These are phyloP conservation scores for Sebastes cheni DNA, from an alignment of 2,797 vertebrate species.

Conservation along the genomic window DNA sequence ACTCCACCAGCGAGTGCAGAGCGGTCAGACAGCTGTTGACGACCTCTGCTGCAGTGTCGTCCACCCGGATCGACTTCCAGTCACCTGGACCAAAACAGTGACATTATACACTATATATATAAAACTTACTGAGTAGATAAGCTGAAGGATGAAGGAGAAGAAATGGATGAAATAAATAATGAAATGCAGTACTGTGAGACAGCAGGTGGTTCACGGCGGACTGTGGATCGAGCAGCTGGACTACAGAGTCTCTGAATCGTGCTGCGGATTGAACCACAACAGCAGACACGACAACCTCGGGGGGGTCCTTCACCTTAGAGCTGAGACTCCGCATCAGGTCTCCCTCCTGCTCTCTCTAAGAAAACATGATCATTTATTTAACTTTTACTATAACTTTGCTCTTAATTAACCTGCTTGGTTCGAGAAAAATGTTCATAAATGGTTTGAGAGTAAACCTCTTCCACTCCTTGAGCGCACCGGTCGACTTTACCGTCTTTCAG, in stretches of 20 bases:
- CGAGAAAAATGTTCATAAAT: too few relatives aligned
- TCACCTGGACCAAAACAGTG: constrained; percentile 39
- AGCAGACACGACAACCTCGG: constrained; percentile 53
- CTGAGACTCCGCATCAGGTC: constrained; percentile 62
- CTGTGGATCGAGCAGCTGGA: constrained; percentile 69
- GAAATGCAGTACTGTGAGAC: constrained; percentile 39
- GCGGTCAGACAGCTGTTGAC: constrained; percentile 41
- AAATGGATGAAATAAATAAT: not conserved
- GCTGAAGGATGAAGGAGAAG: too few relatives aligned
- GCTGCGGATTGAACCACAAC: constrained; percentile 72
- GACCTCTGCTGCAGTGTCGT: constrained; percentile 52
- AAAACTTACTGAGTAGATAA: rapidly evolving
- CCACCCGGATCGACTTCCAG: constrained; percentile 58
- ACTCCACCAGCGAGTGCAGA: constrained; percentile 54
- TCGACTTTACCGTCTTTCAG: too few relatives aligned
- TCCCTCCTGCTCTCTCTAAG: constrained; percentile 67
- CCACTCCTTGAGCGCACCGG: too few relatives aligned
- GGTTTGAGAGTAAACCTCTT: too few relatives aligned
- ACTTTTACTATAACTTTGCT: not conserved
- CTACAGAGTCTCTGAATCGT: constrained; percentile 39
- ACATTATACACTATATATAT: not conserved
- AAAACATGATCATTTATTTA: not conserved
- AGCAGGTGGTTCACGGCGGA: constrained; percentile 74
- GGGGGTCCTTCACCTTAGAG: not conserved
- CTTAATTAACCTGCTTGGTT: not conserved